A percentile compares a stretch with the other conserved stretches of the same genome.
These are phyloP conservation scores for Aporophyla lueneburgensis DNA, from an alignment of 2,888 invertebrate genomes.

Conservation along the genomic window DNA sequence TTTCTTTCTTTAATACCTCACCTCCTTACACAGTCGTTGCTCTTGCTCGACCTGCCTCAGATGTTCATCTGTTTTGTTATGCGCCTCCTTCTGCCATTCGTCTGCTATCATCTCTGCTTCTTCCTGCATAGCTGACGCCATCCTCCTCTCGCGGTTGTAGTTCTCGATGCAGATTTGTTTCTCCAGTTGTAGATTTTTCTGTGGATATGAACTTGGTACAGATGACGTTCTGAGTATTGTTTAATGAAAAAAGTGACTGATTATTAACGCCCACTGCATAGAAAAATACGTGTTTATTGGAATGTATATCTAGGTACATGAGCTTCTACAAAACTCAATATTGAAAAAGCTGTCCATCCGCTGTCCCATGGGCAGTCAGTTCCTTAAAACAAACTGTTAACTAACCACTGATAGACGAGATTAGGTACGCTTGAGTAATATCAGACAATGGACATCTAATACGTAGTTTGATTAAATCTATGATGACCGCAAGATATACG, in stretches of 20 bases:
- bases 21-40: constrained; percentile 75
- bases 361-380: not conserved
- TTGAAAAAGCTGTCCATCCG: not conserved
- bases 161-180: constrained; percentile 79
- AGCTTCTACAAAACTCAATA: too few relatives aligned
- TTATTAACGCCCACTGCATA: not conserved
- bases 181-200: constrained; percentile 81
- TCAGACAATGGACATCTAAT: not conserved
- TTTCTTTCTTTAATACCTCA: constrained; percentile 41
- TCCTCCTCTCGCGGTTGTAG: constrained; percentile 75
- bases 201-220: constrained; percentile 9
- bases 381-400: not conserved
- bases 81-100: constrained; percentile 76
- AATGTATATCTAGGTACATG: not conserved
- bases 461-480: not conserved
- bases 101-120: constrained; percentile 75
- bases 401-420: not conserved
- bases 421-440: not conserved
- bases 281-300: not conserved
- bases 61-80: constrained; percentile 75
- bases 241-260: not conserved
- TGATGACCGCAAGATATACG: not conserved
- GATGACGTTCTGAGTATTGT: not conserved
- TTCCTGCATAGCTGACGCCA: constrained; percentile 74
- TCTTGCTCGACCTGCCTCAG: constrained; percentile 70